Evolutionary conservation across 2,113 vertebrate species (phyloP).

Genomic region (Dicerorhinus sumatrensis): DNA sequence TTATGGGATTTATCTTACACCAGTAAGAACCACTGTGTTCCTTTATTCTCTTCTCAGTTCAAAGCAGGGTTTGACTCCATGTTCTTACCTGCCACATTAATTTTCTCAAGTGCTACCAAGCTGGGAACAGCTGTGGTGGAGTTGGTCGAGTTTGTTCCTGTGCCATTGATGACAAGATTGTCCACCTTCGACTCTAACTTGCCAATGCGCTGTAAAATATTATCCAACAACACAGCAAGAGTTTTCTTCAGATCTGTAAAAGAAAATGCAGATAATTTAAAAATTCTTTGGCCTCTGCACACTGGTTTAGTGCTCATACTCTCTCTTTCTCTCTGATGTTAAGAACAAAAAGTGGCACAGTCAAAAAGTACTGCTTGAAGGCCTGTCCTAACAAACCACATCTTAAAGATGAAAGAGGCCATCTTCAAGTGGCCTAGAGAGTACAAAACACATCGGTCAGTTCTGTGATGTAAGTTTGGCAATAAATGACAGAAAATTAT

Average conservation of each 20-base stretch:
- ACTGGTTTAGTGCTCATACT: too few species aligned
- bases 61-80: background rate
- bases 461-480: background rate
- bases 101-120: conserved; percentile 92
- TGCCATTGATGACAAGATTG: conserved; percentile 95
- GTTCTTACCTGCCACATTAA: conserved; percentile 96
- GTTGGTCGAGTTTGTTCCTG: conserved; percentile 94
- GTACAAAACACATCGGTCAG: background rate
- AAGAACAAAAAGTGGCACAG: background rate
- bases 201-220: conserved; percentile 97
- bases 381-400: background rate
- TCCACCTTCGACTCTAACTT: conserved; percentile 98
- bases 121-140: conserved; percentile 91
- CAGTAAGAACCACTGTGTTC: background rate
- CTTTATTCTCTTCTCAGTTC: background rate
- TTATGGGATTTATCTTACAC: background rate
- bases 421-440: background rate
- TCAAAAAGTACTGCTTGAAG: background rate
- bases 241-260: conserved; percentile 98
- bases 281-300: background rate
- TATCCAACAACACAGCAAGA: conserved; percentile 97
- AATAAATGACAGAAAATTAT: background rate
- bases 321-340: background rate
- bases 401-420: background rate
- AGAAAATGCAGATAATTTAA: conserved; percentile 21